Percentiles rank a stretch among this genome's conserved stretches.
phyloP scores from a whole-genome alignment of 2,113 vertebrate species.

The Panthera uncia region DNA sequence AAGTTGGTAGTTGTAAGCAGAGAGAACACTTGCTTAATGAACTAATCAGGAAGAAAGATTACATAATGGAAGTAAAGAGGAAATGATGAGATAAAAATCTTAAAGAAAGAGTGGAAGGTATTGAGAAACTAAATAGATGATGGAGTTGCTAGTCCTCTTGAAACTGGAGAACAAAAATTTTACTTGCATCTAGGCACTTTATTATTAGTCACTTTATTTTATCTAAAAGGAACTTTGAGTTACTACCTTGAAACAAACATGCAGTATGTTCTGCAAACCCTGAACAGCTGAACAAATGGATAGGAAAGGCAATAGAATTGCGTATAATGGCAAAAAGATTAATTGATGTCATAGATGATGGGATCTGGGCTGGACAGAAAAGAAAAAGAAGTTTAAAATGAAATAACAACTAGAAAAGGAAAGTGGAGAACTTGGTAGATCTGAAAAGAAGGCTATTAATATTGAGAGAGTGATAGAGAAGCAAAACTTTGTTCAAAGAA shows the following conservation, averaged over 20 bases:
- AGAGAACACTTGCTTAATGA: neutral
- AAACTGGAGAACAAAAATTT: slow-evolving; percentile 21
- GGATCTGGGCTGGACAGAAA: neutral
- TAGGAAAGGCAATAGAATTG: neutral
- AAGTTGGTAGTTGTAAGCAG: neutral
- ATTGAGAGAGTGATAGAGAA: neutral
- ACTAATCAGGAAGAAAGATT: neutral
- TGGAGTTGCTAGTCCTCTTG: neutral
- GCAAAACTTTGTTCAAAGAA: neutral
- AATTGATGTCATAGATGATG: neutral
- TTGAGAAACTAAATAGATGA: neutral
- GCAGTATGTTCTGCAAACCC: neutral
- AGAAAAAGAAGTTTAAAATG: neutral
- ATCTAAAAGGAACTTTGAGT: neutral
- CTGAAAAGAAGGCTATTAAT: neutral
- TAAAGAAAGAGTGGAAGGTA: neutral
- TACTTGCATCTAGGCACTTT: neutral
- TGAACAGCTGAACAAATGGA: neutral
- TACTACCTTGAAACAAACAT: neutral
- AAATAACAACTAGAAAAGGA: neutral
- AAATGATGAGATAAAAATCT: neutral
- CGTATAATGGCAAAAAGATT: neutral
- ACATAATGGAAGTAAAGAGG: neutral
- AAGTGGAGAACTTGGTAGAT: neutral
- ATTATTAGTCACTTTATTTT: neutral